Conservation (phyloP, 2,113 vertebrate genomes). For the Apodemus speciosus region DNA sequence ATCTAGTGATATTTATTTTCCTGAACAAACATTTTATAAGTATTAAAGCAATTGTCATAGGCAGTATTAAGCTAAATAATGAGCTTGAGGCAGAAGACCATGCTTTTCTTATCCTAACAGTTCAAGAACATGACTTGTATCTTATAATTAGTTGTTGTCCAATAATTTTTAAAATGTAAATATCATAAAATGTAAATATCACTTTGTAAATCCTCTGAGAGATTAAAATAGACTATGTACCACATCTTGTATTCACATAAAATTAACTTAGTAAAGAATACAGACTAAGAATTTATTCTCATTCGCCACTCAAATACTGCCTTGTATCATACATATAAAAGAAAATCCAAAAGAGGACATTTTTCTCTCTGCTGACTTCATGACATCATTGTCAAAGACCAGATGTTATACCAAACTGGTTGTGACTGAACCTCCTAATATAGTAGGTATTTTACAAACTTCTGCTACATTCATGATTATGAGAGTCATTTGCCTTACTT, state of each 20-base stretch:
- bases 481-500: background rate
- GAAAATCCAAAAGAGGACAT: background rate
- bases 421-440: background rate
- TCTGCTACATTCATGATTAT: background rate
- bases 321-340: background rate
- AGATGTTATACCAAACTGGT: background rate
- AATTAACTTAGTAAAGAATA: background rate
- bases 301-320: background rate
- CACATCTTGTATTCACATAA: background rate
- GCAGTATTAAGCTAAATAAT: background rate
- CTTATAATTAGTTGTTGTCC: background rate
- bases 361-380: background rate
- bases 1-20: slow-evolving; percentile 23
- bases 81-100: background rate
- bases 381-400: background rate
- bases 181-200: slow-evolving; percentile 24
- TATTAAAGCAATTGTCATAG: background rate
- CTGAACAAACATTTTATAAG: background rate
- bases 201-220: background rate
- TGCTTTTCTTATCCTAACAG: slow-evolving; percentile 30
- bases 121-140: background rate
- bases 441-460: background rate
- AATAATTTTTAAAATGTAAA: slow-evolving; percentile 50
- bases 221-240: background rate
- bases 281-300: background rate